Evolutionary conservation across 92 coral and sea anemone genomes (phyloP).

Genomic region (Paragorgia papillata): DNA sequence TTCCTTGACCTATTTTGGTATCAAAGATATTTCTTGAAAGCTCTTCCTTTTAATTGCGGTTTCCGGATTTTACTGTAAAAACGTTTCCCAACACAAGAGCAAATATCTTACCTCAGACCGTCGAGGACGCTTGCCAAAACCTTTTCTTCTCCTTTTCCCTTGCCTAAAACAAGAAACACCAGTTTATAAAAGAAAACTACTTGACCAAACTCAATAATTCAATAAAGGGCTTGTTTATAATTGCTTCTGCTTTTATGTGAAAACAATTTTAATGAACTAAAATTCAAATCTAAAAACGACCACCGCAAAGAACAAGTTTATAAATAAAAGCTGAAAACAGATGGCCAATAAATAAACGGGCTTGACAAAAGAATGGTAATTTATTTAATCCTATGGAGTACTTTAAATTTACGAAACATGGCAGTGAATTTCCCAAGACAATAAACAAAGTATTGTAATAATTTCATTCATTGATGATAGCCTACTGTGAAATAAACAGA

Average conservation of each 20-base stretch:
- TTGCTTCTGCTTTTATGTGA: too few species aligned
- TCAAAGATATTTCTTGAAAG: too few species aligned
- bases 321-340: neutral
- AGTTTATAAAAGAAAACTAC: neutral
- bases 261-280: too few species aligned
- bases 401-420: neutral
- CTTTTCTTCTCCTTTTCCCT: slow-evolving; percentile 16
- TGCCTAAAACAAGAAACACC: neutral
- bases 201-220: neutral
- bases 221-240: too few species aligned
- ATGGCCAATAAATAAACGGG: neutral
- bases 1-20: too few species aligned
- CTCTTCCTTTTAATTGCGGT: too few species aligned
- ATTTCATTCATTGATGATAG: neutral
- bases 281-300: too few species aligned
- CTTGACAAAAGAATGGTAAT: neutral
- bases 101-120: slow-evolving; percentile 27
- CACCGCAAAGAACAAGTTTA: too few species aligned
- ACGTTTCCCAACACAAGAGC: neutral
- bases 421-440: neutral
- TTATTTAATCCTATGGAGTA: neutral
- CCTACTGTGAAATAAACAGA: too few species aligned
- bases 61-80: too few species aligned
- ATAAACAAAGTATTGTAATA: neutral
- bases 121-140: slow-evolving; percentile 16